Evolutionary conservation across 2,797 vertebrate species (phyloP), one percentile per base, ranked within the genome.

Genomic region (Poeciliopsis turneri): DNA sequence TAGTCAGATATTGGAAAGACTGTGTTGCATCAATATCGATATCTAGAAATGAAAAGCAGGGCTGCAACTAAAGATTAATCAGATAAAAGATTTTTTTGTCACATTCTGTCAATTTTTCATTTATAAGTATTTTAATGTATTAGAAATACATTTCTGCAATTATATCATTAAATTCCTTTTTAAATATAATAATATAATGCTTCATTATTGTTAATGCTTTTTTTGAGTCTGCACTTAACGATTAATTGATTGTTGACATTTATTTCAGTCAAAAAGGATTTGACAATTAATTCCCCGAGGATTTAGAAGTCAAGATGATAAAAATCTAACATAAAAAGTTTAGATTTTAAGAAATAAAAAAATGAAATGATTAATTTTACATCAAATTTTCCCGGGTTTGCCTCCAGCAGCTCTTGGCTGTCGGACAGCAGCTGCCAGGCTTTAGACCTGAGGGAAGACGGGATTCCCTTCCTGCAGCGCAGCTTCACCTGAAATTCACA

Each of bases 371-470:
- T 39, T 41, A 4, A 5, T 5, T 61, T 45, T 93, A 98, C 97
- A 92, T 97, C 96, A 92, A 98, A 98, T 85, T 97, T 98, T 28
- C 96, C 96, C 0, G 79, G 87, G 90, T 98, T 98, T 81, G 95
- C 94, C 0, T 94, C 93, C 45, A 98, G 92, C 33, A 98, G 96
- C 4, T 98, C 96, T 75, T 97, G 94, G 87, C 97, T 97, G 90
- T 97, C 96, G 57, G 97, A 98, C 36, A 98, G 95, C 79, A 97
- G 94, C 91, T 98, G 97, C 97, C 97, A 98, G 53, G 97, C 97
- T 88, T 91, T 97, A 77, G 95, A 77, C 82, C 97, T 92, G 76
- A 98, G 96, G 36, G 97, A 98, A 0, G 97, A 98, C 0, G 97
- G 97, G 74, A 98, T 95, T 9, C 97, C 97, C 91, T 98, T 98